Base-by-base conservation (phyloP, 2,113 vertebrate species). In the Sapajus apella region DNA sequence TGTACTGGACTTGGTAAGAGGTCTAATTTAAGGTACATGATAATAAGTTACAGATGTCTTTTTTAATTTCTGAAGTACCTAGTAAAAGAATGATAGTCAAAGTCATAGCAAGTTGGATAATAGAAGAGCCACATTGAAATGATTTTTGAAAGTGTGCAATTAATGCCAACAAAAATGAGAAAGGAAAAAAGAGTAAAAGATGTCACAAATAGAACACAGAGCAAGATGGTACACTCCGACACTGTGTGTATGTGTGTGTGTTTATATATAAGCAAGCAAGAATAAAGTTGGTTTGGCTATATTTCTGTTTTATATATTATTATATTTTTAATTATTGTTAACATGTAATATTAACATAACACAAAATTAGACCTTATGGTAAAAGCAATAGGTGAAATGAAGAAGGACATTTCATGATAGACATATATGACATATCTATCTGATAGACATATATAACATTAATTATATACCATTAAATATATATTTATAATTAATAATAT, bases 321-420 rank as follows among this genome's bases (percentile, higher is more conserved):
- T 32, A 70, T 61, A 58, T 76, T 93, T 91, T 81, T 30, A 89
- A 88, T 81, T 96, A 77, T n/a, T 79, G 21, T 55, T 87, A 56
- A 35, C 14, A 73, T 45, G 56, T 66, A 79, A 52, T 23, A 58
- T 58, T 90, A 93, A 83, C 37, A 64, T 56, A 83, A 7, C 2
- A 52, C 43, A 93, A 73, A 77, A 47, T 3, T 47, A 73, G 4
- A 82, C n/a, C n/a, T 79, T 82, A 81, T 40, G 5, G 12, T 94
- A 84, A 87, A 37, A 32, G 23, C 43, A 72, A 86, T 6, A 56
- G n/a, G 7, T 56, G 18, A 45, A 37, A 73, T 66, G 87, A 77
- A 72, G 5, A 50, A 25, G 37, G 9, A 45, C 14, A 66, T 93
- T 88, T 91, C 2, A 56, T 16, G 52, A 52, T 52, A 52, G 52